phyloP scores from a whole-genome alignment of 2,113 vertebrate genomes.

The Carassius auratus region DNA sequence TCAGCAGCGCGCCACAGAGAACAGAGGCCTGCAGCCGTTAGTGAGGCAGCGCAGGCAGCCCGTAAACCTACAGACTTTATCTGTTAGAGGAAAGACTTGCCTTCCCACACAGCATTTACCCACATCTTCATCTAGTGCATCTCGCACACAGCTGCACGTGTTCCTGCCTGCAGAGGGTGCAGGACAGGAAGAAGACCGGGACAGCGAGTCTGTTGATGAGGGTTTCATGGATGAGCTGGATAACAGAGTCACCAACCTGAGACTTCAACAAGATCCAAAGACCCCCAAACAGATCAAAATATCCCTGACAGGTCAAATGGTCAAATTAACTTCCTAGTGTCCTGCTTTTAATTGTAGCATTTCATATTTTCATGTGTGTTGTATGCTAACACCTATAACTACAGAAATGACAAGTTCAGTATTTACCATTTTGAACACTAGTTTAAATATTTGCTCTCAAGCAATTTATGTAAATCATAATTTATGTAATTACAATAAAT shows the following conservation, averaged over 20 bases:
- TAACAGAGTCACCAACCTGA: slow-evolving; percentile 61
- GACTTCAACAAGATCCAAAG: too few relatives aligned
- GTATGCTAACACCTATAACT: background rate
- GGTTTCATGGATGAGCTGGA: slow-evolving; percentile 70
- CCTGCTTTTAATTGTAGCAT: background rate
- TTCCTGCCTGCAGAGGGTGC: slow-evolving; percentile 71
- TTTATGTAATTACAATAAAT: background rate
- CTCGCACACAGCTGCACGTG: slow-evolving; percentile 74
- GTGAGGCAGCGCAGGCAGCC: background rate
- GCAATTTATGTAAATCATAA: background rate
- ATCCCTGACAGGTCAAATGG: too few relatives aligned
- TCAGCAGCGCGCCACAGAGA: background rate
- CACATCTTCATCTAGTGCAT: background rate
- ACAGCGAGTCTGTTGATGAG: slow-evolving; percentile 57
- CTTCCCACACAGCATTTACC: slow-evolving; percentile 48
- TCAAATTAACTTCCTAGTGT: too few relatives aligned
- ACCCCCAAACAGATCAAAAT: too few relatives aligned
- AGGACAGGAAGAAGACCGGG: slow-evolving; percentile 41
- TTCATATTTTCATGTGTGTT: background rate
- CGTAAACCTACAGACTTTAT: slow-evolving; percentile 57
- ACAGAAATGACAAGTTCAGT: background rate
- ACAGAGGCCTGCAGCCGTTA: slow-evolving; percentile 28
- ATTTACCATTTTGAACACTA: background rate
- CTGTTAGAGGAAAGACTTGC: slow-evolving; percentile 69
- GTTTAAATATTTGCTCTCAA: background rate